Evolutionary conservation across 2,797 vertebrate species (phyloP).

Genomic region (Protosalanx chinensis): DNA sequence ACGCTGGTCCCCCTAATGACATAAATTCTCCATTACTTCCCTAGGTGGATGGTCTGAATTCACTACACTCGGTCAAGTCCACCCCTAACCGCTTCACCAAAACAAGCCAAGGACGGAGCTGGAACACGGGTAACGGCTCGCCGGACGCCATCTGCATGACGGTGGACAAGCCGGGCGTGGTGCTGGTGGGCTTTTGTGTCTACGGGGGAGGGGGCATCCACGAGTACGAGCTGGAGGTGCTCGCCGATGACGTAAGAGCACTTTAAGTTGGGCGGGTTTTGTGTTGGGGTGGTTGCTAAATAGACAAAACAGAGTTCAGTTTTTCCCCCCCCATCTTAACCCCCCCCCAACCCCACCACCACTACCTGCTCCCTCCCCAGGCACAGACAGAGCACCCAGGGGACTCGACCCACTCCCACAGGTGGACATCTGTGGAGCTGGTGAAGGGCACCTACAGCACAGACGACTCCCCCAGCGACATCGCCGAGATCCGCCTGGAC

Average conservation of each 20-base stretch:
- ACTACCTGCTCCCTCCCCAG: constrained; percentile 39
- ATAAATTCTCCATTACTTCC: constrained; percentile 14
- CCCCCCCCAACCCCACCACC: no score
- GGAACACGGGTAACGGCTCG: constrained; percentile 98
- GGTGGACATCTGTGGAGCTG: constrained; percentile 96
- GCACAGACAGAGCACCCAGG: constrained; percentile 94
- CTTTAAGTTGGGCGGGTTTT: not conserved
- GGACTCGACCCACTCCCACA: constrained; percentile 94
- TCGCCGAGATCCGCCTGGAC: constrained; percentile 95
- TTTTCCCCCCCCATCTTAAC: not conserved
- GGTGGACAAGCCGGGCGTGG: constrained; percentile 93
- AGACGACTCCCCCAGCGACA: constrained; percentile 96
- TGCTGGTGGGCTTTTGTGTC: constrained; percentile 96
- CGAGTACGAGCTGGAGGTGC: constrained; percentile 95
- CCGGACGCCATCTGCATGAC: constrained; percentile 98
- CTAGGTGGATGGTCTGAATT: constrained; percentile 93
- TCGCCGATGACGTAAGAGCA: constrained; percentile 93
- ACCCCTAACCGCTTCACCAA: constrained; percentile 96
- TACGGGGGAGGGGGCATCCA: constrained; percentile 98
- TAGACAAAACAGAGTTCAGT: not conserved
- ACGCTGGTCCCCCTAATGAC: not conserved
- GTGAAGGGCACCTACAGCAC: constrained; percentile 99
- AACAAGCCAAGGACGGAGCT: constrained; percentile 98
- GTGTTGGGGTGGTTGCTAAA: not conserved
- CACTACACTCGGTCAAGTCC: constrained; percentile 94